Percentiles rank a stretch among this genome's conserved stretches.
phyloP scores from a whole-genome alignment of 2,888 invertebrate species.

The Drosophila tripunctata region DNA sequence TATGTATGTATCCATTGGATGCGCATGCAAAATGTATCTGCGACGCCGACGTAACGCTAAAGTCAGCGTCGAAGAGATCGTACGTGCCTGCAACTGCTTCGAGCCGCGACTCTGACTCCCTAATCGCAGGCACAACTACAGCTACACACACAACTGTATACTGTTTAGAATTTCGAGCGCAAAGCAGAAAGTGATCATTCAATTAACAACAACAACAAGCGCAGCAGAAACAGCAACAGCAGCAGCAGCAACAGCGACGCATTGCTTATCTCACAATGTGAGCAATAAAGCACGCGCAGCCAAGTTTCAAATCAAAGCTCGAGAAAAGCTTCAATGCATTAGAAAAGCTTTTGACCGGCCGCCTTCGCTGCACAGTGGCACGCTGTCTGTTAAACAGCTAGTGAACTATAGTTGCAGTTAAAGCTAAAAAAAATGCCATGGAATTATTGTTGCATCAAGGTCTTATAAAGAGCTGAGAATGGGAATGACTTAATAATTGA shows the following conservation, averaged over 20 bases:
- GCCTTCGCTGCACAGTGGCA: slow-evolving; percentile 25
- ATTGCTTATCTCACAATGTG: slow-evolving; percentile 45
- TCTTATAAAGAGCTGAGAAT: too few relatives aligned
- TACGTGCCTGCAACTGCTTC: slow-evolving; percentile 49
- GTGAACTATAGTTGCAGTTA: not conserved
- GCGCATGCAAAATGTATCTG: slow-evolving; percentile 29
- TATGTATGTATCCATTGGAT: slow-evolving; percentile 19
- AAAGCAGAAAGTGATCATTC: slow-evolving; percentile 36
- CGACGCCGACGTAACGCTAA: not conserved
- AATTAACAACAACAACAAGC: not conserved
- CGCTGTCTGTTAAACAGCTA: not conserved
- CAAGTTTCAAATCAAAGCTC: slow-evolving; percentile 55
- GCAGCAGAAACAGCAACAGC: not conserved
- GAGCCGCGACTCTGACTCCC: slow-evolving; percentile 10
- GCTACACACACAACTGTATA: slow-evolving; percentile 1
- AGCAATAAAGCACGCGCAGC: slow-evolving; percentile 34
- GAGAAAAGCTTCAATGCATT: slow-evolving; percentile 10
- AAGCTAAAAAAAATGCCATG: not conserved
- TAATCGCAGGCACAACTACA: slow-evolving; percentile 29
- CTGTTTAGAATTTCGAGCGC: slow-evolving; percentile 51
- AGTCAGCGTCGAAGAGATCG: slow-evolving; percentile 19
- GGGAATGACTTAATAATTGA: too few relatives aligned
- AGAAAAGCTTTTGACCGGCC: slow-evolving; percentile 35
- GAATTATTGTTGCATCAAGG: too few relatives aligned
- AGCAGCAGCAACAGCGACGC: not conserved